phyloP scores from a whole-genome alignment of 37 sponge, comb jelly and placozoan species.

The Spongilla lacustris region DNA sequence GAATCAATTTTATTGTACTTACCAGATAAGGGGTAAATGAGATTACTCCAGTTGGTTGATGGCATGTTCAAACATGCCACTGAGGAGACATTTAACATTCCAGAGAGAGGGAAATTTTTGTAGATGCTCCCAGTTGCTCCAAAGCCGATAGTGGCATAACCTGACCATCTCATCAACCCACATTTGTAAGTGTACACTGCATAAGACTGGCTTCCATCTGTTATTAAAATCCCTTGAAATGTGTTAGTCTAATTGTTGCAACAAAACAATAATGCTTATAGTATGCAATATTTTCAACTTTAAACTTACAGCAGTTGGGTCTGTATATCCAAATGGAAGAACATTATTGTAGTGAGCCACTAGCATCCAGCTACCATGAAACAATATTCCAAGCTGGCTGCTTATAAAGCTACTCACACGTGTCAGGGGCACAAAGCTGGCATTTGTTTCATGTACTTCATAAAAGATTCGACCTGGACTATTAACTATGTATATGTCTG shows the following conservation, averaged over 20 bases:
- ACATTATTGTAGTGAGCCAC: conserved; percentile 5
- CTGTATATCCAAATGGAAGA: background rate
- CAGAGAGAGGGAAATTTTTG: conserved; percentile 24
- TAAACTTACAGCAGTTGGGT: background rate
- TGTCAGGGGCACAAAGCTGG: background rate
- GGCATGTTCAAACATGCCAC: conserved; percentile 25
- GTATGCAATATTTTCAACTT: background rate
- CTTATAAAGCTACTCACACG: background rate
- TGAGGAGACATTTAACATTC: background rate
- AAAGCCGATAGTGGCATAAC: conserved; percentile 49
- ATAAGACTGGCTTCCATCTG: conserved; percentile 41
- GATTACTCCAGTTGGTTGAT: background rate
- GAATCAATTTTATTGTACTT: background rate
- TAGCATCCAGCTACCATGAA: conserved; percentile 19
- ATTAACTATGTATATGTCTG: background rate
- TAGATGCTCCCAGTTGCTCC: conserved; percentile 27
- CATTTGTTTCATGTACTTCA: background rate
- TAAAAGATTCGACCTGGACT: background rate
- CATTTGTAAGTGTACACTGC: conserved; percentile 53
- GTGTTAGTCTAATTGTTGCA: conserved; percentile 24
- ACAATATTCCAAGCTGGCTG: background rate
- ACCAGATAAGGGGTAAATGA: background rate
- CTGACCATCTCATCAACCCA: conserved; percentile 36
- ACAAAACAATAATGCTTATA: background rate
- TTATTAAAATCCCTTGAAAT: conserved; percentile 52